Percentiles rank a stretch among this genome's conserved stretches.
These are phyloP conservation scores for Henicopernis longicauda DNA, from an alignment of 2,113 vertebrate species.

Conservation along the genomic window DNA sequence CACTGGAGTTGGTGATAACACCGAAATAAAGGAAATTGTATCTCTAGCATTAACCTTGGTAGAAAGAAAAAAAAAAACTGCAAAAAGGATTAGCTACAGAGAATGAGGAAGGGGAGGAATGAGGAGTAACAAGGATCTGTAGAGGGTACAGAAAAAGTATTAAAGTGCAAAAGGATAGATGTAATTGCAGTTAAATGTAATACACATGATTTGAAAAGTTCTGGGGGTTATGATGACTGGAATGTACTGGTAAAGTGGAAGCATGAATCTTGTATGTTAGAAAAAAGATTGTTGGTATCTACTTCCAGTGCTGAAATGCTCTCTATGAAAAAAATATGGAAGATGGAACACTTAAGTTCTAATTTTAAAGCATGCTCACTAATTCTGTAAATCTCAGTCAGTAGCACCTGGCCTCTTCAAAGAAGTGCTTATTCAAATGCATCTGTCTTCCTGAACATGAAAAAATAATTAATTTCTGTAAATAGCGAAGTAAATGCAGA, in stretches of 20 bases:
- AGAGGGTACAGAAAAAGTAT: not conserved
- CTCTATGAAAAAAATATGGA: rapidly evolving
- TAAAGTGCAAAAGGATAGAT: not conserved
- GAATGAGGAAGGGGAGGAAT: not conserved
- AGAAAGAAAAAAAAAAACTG: not conserved
- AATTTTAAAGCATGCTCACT: not conserved
- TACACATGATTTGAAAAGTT: not conserved
- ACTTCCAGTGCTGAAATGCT: not conserved
- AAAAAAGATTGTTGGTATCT: not conserved
- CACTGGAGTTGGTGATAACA: constrained; percentile 43
- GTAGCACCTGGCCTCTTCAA: constrained; percentile 26
- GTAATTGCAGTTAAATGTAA: not conserved
- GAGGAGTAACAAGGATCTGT: not conserved
- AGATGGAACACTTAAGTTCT: not conserved
- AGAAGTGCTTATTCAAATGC: not conserved
- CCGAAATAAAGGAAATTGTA: constrained; percentile 48
- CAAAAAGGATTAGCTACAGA: not conserved
- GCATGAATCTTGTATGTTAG: not conserved
- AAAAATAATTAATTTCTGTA: not conserved
- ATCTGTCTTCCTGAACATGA: not conserved
- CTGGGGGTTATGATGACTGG: not conserved
- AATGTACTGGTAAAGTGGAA: not conserved
- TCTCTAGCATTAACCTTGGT: constrained; percentile 28
- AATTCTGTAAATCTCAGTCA: not conserved
- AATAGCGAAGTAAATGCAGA: not conserved